phyloP scores from a whole-genome alignment of 2,113 vertebrate genomes.

The Paracanthobrama guichenoti region DNA sequence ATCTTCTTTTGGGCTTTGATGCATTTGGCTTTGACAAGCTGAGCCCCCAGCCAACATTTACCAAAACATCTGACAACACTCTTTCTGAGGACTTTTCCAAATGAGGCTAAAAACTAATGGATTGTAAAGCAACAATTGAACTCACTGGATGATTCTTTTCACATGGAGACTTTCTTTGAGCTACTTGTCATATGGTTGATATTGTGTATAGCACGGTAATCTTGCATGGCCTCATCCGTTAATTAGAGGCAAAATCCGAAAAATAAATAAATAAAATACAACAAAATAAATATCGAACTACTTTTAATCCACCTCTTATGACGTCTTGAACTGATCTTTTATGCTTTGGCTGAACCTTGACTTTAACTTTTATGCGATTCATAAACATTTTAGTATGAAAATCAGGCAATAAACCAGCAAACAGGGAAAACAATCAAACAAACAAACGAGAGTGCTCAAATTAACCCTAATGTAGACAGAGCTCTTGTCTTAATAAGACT shows the following conservation, averaged over 20 bases:
- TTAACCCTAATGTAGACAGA: neutral
- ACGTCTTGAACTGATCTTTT: neutral
- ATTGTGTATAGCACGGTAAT: neutral
- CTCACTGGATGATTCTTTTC: neutral
- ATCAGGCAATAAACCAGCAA: neutral
- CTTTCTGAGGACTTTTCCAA: conserved; percentile 22
- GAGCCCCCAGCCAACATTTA: conserved; percentile 10
- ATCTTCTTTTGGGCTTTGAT: conserved; percentile 12
- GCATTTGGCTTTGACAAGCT: conserved; percentile 15
- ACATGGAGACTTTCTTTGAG: conserved; percentile 20
- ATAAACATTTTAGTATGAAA: conserved; percentile 3
- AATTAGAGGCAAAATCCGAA: neutral
- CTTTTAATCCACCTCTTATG: conserved; percentile 13
- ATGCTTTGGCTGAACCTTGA: conserved; percentile 4
- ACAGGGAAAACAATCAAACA: conserved; percentile 14
- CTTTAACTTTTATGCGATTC: neutral
- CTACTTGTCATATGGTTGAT: conserved; percentile 24
- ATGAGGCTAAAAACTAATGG: conserved; percentile 10
- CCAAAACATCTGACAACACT: conserved; percentile 35
- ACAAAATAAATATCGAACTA: conserved; percentile 2
- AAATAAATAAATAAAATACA: neutral
- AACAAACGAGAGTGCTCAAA: neutral
- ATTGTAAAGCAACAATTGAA: conserved; percentile 9
- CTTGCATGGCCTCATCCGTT: neutral
- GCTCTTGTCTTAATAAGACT: conserved; percentile 1